phyloP scores from a whole-genome alignment of 2,888 invertebrate species.

The Andrena fulva region DNA sequence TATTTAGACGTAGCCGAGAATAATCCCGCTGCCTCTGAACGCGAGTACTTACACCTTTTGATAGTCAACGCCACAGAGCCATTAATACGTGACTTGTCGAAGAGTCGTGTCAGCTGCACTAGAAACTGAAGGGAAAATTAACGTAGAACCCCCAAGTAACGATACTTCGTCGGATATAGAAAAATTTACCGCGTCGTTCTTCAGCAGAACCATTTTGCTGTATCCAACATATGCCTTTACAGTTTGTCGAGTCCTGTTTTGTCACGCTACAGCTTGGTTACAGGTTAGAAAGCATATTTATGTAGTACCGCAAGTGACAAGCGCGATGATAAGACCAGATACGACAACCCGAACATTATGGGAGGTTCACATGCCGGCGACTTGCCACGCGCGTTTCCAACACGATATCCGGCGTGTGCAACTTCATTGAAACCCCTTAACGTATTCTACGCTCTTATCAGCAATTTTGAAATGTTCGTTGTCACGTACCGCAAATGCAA shows the following conservation, averaged over 20 bases:
- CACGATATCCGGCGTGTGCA: not conserved
- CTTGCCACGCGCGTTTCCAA: not conserved
- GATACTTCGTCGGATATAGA: conserved; percentile 11
- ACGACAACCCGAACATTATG: conserved; percentile 13
- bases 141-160: conserved; percentile 28
- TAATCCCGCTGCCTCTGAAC: not conserved
- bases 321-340: not conserved
- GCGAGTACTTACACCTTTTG: conserved; percentile 93
- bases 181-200: conserved; percentile 88
- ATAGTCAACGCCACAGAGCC: conserved; percentile 95
- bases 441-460: not conserved
- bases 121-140: conserved; percentile 89
- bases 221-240: conserved; percentile 77
- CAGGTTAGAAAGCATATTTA: conserved; percentile 25
- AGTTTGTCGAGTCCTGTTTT: conserved; percentile 50
- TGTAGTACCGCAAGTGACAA: not conserved
- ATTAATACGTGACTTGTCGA: conserved; percentile 92
- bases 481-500: not conserved
- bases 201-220: conserved; percentile 88
- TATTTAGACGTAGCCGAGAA: not conserved
- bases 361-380: conserved; percentile 16
- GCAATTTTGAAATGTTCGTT: not conserved
- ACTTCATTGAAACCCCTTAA: conserved; percentile 1
- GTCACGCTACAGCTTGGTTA: not conserved
- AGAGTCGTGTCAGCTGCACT: conserved; percentile 93